Evolutionary conservation across 1,140 invertebrate genomes (phyloP).

Genomic region (Melipona quadrifasciata): DNA sequence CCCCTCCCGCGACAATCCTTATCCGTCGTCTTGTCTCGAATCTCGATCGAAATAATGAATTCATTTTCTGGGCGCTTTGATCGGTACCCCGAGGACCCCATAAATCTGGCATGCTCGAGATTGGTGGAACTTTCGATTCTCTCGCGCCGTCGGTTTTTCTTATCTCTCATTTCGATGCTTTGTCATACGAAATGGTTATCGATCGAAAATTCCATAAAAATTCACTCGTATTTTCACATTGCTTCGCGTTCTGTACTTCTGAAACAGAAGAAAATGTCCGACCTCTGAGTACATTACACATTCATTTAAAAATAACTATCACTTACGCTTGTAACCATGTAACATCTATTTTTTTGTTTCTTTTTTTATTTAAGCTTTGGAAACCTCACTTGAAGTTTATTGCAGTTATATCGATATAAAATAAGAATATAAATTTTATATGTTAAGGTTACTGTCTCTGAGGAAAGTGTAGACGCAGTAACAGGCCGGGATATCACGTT

Average conservation of each 20-base stretch:
- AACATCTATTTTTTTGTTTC: no score
- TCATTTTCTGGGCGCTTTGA: constrained; percentile 27
- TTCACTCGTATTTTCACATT: not conserved
- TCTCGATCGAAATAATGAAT: constrained; percentile 16
- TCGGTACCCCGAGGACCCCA: no score
- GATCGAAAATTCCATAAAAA: constrained; percentile 2
- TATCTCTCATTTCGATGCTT: constrained; percentile 13
- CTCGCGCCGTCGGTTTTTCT: not conserved
- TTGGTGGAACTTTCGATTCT: not conserved
- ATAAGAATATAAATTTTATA: no score
- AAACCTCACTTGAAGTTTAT: no score
- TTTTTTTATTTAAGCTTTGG: no score
- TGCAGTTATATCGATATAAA: no score
- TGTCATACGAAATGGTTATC: constrained; percentile 26
- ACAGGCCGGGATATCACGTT: no score
- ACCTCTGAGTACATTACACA: not conserved
- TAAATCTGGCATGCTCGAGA: not conserved
- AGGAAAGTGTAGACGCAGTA: no score
- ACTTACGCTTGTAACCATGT: no score
- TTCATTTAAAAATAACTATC: not conserved
- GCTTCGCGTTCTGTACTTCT: not conserved
- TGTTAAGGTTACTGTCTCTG: no score
- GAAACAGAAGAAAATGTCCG: not conserved
- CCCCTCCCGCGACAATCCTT: not conserved
- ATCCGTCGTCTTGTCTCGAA: not conserved